phyloP scores from a whole-genome alignment of 2,113 vertebrate genomes.

The Marcusenius ussheri region DNA sequence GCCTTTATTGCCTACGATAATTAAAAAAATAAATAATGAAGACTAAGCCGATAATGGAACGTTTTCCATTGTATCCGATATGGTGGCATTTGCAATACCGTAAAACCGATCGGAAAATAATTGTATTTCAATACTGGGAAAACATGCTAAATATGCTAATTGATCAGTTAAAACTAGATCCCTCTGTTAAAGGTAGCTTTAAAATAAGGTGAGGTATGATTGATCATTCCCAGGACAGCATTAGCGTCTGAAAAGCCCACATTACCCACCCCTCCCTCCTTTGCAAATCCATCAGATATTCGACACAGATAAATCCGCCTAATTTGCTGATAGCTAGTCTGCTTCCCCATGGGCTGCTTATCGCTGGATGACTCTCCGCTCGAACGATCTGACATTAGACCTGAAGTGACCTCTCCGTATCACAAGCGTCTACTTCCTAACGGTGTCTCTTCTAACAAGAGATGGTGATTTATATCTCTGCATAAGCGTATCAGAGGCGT shows the following conservation, averaged over 20 bases:
- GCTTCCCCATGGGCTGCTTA: neutral
- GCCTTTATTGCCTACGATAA: neutral
- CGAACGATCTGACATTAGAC: neutral
- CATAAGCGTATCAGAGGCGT: neutral
- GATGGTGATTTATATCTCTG: neutral
- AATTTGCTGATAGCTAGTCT: neutral
- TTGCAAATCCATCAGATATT: neutral
- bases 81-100: neutral
- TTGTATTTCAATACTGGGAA: neutral
- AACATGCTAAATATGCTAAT: neutral
- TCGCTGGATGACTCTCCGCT: neutral
- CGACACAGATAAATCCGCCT: neutral
- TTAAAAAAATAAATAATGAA: neutral
- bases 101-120: neutral
- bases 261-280: neutral
- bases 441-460: neutral
- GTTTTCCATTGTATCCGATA: neutral
- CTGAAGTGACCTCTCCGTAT: neutral
- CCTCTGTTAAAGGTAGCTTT: neutral
- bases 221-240: neutral
- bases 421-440: neutral
- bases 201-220: neutral
- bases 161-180: neutral
- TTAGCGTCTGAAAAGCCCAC: neutral
- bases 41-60: neutral